Evolutionary conservation across 2,888 invertebrate genomes (phyloP).

Genomic region (Sussaba pulchella): DNA sequence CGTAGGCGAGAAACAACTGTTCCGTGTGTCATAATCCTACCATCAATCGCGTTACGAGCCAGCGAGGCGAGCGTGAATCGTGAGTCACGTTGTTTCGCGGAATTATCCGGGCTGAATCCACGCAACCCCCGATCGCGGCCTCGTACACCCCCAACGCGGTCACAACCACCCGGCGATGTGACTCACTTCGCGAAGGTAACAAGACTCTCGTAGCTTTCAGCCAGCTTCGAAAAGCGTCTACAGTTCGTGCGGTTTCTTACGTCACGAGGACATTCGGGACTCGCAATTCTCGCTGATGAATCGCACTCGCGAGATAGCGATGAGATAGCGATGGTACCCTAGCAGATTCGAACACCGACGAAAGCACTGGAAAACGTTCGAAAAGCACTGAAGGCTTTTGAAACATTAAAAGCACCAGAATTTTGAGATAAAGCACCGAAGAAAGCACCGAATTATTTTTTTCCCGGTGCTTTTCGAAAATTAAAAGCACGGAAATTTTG

Average conservation of each 20-base stretch:
- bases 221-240: background rate
- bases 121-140: constrained; percentile 48
- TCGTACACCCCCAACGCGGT: constrained; percentile 36
- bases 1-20: background rate
- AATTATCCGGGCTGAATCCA: constrained; percentile 54
- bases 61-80: constrained; percentile 43
- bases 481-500: too few relatives aligned
- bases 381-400: too few relatives aligned
- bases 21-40: constrained; percentile 11
- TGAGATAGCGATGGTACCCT: background rate
- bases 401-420: too few relatives aligned
- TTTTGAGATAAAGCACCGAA: too few relatives aligned
- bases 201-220: constrained; percentile 4
- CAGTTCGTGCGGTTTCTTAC: constrained; percentile 30
- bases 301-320: background rate
- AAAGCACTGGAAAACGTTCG: too few relatives aligned
- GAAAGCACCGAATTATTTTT: too few relatives aligned
- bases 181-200: constrained; percentile 63
- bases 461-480: too few relatives aligned
- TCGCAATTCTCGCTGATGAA: constrained; percentile 32
- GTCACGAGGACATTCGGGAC: constrained; percentile 50
- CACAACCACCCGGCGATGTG: constrained; percentile 50
- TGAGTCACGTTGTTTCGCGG: constrained; percentile 71
- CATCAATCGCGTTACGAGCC: constrained; percentile 6
- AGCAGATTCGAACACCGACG: too few relatives aligned